phyloP scores from a whole-genome alignment of 2,888 invertebrate species.

The Ditula angustiorana region DNA sequence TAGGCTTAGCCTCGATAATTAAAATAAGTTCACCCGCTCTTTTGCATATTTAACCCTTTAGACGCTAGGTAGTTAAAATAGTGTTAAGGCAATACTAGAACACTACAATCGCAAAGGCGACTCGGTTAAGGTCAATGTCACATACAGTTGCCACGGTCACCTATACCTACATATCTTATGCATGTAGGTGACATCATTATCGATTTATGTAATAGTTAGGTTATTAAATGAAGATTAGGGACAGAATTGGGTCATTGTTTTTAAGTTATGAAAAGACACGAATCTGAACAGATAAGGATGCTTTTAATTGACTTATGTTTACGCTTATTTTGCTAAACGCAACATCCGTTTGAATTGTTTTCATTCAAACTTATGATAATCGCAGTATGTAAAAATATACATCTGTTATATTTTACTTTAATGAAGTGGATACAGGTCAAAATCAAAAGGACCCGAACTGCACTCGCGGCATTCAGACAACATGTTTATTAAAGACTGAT shows the following conservation, averaged over 20 bases:
- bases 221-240: slow-evolving; percentile 4
- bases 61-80: not conserved
- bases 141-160: slow-evolving; percentile 19
- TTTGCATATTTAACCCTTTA: not conserved
- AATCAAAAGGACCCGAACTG: no score
- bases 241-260: no score
- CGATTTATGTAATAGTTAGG: slow-evolving; percentile 10
- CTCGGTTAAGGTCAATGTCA: slow-evolving; percentile 15
- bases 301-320: no score
- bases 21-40: not conserved
- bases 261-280: no score
- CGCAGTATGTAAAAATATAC: no score
- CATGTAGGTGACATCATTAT: not conserved
- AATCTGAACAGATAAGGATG: no score
- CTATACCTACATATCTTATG: not conserved
- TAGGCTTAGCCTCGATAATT: not conserved
- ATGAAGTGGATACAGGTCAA: no score
- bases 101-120: not conserved
- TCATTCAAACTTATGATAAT: no score
- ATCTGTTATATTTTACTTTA: no score
- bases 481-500: not conserved
- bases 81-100: not conserved
- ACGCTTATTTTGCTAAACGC: no score
- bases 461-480: not conserved
- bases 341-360: no score